Evolutionary conservation across 2,797 vertebrate genomes (phyloP), one percentile per base, ranked within the genome.

Genomic region (Bradypodion ventrale): DNA sequence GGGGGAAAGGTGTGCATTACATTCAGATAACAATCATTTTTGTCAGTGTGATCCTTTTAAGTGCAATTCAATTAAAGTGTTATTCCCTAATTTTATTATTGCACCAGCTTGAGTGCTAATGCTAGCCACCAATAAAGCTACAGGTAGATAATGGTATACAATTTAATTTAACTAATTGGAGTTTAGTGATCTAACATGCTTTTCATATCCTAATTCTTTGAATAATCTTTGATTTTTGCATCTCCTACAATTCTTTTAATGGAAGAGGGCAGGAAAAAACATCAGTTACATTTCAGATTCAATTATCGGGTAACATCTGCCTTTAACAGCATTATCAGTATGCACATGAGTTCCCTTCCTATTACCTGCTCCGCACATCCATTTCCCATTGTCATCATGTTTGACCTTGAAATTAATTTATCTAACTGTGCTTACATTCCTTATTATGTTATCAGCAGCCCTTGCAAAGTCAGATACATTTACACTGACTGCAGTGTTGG

Each of bases 151-250:
- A 97, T 97, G 97, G 94, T 97, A 97, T 94, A 96, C 97, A 97
- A 98, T 99, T 98, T 97, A 97, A 98, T 99, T 99, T 98, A 96
- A 97, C 97, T 98, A 98, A 99, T 98, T 98, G 97, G 97, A 96
- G 96, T 96, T 97, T 96, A 96, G 96, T 96, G 96, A 96, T 96
- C 95, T 97, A 97, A 98, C 96, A 90, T 96, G 96, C 96, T 98
- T 98, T 98, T 98, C 96, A 97, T 97, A 97, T 97, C 97, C 97
- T 97, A 97, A 97, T 98, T 98, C 97, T 96, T 95, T 84, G 94
- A 97, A 97, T 97, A 97, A 97, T 97, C 97, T 98, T 96, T 94
- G 95, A 97, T 96, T 97, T 96, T 95, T 94, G 95, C 95, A 94
- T 96, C 95, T 95, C 92, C 93, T 93, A 95, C 94, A 95, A 94